A percentile compares a stretch with the other conserved stretches of the same genome.
Evolutionary conservation across 2,113 vertebrate genomes (phyloP).

Genomic region (Poeciliopsis turrubarensis): DNA sequence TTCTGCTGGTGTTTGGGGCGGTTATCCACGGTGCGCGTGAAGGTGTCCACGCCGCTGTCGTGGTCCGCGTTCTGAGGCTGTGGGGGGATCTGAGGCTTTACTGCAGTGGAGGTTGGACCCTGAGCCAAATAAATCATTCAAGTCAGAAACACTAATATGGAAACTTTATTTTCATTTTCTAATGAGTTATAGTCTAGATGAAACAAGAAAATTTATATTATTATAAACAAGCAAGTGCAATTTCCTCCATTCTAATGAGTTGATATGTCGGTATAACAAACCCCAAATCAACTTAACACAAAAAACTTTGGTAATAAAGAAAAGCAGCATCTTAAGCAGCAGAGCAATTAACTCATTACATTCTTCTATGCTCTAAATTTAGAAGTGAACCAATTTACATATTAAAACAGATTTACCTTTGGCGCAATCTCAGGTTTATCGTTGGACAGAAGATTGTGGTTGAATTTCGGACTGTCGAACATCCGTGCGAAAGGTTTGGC

Average conservation of each 20-base stretch:
- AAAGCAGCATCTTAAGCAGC: too few species aligned
- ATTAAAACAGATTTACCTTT: constrained; percentile 67
- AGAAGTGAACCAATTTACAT: neutral
- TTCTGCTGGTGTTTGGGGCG: constrained; percentile 93
- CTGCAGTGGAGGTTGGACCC: constrained; percentile 72
- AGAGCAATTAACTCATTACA: neutral
- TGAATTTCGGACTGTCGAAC: constrained; percentile 98
- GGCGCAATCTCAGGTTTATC: constrained; percentile 86
- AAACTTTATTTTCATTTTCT: neutral
- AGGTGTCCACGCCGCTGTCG: constrained; percentile 88
- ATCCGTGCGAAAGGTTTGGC: constrained; percentile 92
- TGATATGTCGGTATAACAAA: too few species aligned
- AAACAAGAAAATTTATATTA: too few species aligned
- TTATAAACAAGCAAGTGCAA: neutral
- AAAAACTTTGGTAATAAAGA: too few species aligned
- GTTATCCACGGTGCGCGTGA: constrained; percentile 85
- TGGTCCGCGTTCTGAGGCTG: constrained; percentile 84
- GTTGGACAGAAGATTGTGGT: constrained; percentile 95
- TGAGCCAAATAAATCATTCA: constrained; percentile 17
- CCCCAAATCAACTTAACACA: too few species aligned
- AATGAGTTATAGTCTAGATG: neutral
- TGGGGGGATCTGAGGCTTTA: constrained; percentile 82
- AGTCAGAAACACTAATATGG: neutral
- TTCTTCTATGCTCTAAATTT: neutral
- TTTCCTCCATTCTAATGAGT: too few species aligned